Conservation (phyloP, 1,140 invertebrate species). For the Scylla paramamosain region DNA sequence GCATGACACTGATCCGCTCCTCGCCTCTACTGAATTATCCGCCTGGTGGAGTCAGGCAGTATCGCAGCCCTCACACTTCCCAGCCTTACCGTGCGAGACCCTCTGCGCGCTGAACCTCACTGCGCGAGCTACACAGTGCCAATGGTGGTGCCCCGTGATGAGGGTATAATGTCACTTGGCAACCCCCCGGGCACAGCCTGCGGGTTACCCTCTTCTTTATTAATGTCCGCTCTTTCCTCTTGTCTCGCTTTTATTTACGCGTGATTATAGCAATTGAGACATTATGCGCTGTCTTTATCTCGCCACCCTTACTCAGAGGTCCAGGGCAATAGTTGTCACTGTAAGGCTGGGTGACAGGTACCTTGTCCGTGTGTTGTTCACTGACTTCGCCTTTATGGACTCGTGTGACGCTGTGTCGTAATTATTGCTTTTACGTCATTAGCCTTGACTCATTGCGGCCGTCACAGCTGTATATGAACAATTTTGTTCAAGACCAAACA, state of each 20-base stretch:
- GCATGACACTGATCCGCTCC: no score
- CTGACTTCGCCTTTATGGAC: background rate
- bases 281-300: background rate
- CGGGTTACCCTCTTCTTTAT: background rate
- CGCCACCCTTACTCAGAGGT: background rate
- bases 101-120: background rate
- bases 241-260: background rate
- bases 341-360: background rate
- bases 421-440: background rate
- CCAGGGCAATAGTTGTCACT: background rate
- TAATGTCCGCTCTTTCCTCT: background rate
- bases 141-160: background rate
- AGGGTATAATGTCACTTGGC: background rate
- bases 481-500: no score
- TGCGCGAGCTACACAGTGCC: background rate
- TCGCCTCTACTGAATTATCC: background rate
- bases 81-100: background rate
- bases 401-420: background rate
- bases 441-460: background rate
- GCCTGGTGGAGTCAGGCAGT: background rate
- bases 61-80: background rate
- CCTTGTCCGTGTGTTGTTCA: background rate
- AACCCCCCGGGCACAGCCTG: background rate
- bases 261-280: background rate
- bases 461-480: background rate